phyloP scores from a whole-genome alignment of 1,140 invertebrate genomes.

The Pristionchus pacificus region DNA sequence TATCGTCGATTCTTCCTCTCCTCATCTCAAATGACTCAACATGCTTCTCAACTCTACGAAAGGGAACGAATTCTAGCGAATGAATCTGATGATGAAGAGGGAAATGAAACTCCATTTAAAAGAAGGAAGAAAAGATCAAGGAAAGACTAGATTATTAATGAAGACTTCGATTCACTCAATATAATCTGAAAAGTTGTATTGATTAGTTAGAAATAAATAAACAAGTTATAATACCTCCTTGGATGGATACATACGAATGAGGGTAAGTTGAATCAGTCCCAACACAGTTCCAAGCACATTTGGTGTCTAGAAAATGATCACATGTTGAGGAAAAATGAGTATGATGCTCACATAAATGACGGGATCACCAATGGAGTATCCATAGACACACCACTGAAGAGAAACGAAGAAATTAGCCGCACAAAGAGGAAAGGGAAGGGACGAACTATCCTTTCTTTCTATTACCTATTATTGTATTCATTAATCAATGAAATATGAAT shows the following conservation, averaged over 20 bases:
- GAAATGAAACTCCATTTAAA: not conserved
- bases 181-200: not conserved
- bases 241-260: conserved; percentile 52
- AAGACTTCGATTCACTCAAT: not conserved
- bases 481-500: conserved; percentile 4
- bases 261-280: conserved; percentile 47
- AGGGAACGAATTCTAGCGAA: not conserved
- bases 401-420: conserved; percentile 48
- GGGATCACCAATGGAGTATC: conserved; percentile 52
- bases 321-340: not conserved
- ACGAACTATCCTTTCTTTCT: conserved; percentile 45
- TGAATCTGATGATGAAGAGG: not conserved
- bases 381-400: conserved; percentile 52
- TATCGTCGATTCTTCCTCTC: not conserved
- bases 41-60: not conserved
- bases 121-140: not conserved
- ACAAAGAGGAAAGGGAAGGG: conserved; percentile 52
- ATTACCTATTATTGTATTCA: conserved; percentile 24
- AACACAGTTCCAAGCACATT: conserved; percentile 47
- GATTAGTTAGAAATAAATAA: not conserved
- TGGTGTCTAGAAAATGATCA: conserved; percentile 49
- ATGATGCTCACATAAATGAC: conserved; percentile 40
- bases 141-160: not conserved
- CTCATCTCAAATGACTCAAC: not conserved
- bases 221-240: not conserved